Percentiles rank a stretch among this genome's conserved stretches.
Evolutionary conservation across 2,888 invertebrate species (phyloP).

Genomic region (Tenthredo notha): DNA sequence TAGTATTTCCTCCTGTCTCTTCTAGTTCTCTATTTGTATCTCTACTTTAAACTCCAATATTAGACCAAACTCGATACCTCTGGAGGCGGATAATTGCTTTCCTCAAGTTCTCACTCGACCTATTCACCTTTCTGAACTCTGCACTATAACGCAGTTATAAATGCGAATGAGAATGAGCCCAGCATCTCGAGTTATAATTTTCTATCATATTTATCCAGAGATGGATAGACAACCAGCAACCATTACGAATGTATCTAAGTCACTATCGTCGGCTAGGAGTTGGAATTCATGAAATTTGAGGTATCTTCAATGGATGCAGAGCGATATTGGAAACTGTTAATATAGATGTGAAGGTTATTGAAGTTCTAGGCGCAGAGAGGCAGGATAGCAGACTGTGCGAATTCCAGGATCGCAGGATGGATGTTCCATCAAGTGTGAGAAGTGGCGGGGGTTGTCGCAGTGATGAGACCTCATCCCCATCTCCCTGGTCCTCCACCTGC

Average conservation of each 20-base stretch:
- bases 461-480: constrained; percentile 40
- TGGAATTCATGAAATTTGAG: constrained; percentile 30
- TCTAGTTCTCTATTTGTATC: constrained; percentile 6
- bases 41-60: constrained; percentile 33
- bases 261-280: constrained; percentile 1
- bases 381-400: constrained; percentile 8
- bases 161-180: neutral
- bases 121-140: neutral
- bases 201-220: neutral
- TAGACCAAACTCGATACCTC: constrained; percentile 14
- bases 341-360: constrained; percentile 55
- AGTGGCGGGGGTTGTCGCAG: constrained; percentile 45
- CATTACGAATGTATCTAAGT: neutral
- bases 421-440: constrained; percentile 53
- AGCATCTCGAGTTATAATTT: neutral
- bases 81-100: constrained; percentile 26
- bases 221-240: constrained; percentile 36
- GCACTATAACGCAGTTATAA: neutral
- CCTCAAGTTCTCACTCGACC: constrained; percentile 37
- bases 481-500: neutral
- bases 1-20: neutral
- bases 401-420: constrained; percentile 40
- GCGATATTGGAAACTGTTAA: constrained; percentile 59
- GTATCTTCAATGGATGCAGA: constrained; percentile 26
- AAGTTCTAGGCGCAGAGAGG: constrained; percentile 41